These are phyloP conservation scores for Oryctolagus cuniculus DNA, from an alignment of 2,113 vertebrate species.

Conservation along the genomic window DNA sequence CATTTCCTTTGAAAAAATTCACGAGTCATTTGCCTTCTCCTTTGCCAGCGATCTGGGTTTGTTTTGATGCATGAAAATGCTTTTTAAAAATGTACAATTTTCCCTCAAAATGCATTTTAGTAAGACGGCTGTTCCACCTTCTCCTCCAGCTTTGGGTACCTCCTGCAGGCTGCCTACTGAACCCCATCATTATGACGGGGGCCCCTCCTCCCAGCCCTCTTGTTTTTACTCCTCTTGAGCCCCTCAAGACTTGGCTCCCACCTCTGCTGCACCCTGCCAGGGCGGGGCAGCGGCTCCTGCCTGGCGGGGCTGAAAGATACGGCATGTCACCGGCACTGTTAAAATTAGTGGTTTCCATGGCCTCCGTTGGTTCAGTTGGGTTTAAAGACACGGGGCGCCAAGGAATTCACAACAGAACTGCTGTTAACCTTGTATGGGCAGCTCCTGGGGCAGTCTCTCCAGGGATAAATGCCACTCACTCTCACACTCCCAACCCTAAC, in stretches of 20 bases:
- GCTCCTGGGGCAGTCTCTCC: slow-evolving; percentile 43
- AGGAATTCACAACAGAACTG: slow-evolving; percentile 60
- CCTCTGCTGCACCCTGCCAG: not conserved
- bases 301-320: slow-evolving; percentile 65
- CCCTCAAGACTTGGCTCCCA: slow-evolving; percentile 51
- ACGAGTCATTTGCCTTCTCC: not conserved
- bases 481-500: not conserved
- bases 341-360: slow-evolving; percentile 79
- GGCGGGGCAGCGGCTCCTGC: not conserved
- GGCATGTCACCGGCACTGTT: slow-evolving; percentile 71
- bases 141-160: not conserved
- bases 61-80: slow-evolving; percentile 29
- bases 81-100: slow-evolving; percentile 9
- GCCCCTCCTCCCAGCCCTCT: not conserved
- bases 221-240: slow-evolving; percentile 15
- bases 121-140: not conserved
- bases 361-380: slow-evolving; percentile 66
- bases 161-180: not conserved
- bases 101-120: not conserved
- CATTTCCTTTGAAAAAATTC: slow-evolving; percentile 42
- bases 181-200: no score
- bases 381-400: slow-evolving; percentile 60
- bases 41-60: slow-evolving; percentile 35
- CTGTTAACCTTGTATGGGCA: slow-evolving; percentile 58
- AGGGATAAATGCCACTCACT: not conserved